A percentile compares a stretch with the other conserved stretches of the same genome.
phyloP scores from a whole-genome alignment of 2,113 vertebrate genomes.

The Hystrix brachyura region DNA sequence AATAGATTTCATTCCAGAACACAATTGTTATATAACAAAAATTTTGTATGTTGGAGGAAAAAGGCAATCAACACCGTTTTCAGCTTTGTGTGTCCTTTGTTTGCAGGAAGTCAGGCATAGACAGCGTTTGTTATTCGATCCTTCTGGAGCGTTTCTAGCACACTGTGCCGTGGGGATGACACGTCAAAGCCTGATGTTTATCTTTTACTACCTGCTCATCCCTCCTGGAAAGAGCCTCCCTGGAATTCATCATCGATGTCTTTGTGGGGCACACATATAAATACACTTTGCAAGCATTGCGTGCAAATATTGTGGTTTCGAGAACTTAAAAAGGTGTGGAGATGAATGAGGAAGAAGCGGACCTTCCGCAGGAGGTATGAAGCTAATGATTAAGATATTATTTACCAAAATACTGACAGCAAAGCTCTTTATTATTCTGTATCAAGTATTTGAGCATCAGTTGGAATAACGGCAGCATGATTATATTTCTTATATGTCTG shows the following conservation, averaged over 20 bases:
- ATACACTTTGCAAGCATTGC: constrained; percentile 75
- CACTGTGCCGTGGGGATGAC: constrained; percentile 68
- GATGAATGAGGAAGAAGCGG: constrained; percentile 85
- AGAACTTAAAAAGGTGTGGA: constrained; percentile 83
- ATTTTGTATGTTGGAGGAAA: constrained; percentile 67
- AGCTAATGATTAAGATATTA: constrained; percentile 62
- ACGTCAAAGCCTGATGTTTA: constrained; percentile 70
- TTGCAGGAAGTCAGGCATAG: constrained; percentile 83
- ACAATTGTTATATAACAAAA: constrained; percentile 80
- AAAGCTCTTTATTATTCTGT: constrained; percentile 41
- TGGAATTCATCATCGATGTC: constrained; percentile 77
- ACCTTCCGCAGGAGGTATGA: constrained; percentile 86
- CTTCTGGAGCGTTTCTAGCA: constrained; percentile 82
- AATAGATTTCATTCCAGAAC: constrained; percentile 86
- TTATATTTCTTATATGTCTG: constrained; percentile 3
- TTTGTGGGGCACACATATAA: constrained; percentile 87
- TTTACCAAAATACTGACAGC: constrained; percentile 55
- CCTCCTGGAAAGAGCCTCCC: constrained; percentile 84
- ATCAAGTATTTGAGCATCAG: constrained; percentile 8
- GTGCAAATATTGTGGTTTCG: constrained; percentile 59
- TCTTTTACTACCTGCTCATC: constrained; percentile 66
- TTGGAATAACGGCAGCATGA: background rate
- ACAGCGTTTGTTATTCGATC: constrained; percentile 80
- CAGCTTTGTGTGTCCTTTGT: constrained; percentile 84
- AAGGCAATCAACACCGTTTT: constrained; percentile 84